phyloP scores from a whole-genome alignment of 2,113 vertebrate genomes.

The Ptilorrhoa leucosticta region DNA sequence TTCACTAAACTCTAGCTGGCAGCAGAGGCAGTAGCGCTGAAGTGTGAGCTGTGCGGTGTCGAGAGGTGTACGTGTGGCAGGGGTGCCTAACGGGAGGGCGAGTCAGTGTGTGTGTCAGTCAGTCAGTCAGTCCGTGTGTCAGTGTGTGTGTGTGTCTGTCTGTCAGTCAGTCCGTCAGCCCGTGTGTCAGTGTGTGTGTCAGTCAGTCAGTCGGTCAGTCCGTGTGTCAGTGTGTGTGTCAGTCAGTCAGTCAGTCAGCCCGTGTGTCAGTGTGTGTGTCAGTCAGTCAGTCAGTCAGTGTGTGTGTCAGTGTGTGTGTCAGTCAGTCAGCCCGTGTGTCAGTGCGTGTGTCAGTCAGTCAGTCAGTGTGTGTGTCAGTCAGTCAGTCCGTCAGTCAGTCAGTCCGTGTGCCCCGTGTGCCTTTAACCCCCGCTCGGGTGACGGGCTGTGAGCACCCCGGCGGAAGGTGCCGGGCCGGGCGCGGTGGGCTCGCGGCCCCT shows the following conservation, averaged over 20 bases:
- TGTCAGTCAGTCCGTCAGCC: background rate
- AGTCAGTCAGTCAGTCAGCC: background rate
- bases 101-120: background rate
- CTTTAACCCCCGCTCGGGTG: rapidly evolving
- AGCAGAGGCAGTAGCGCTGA: rapidly evolving
- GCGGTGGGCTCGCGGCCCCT: background rate
- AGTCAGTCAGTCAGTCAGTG: background rate
- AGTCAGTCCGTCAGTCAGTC: background rate
- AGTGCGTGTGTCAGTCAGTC: background rate
- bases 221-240: background rate
- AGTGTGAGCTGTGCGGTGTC: rapidly evolving
- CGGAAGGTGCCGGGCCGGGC: background rate
- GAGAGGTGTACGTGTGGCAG: background rate
- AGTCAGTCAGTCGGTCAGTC: background rate
- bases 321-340: background rate
- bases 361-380: background rate
- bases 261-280: background rate
- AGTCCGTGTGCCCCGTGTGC: background rate
- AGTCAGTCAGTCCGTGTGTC: background rate
- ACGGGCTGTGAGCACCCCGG: rapidly evolving
- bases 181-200: background rate
- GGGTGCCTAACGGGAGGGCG: no score
- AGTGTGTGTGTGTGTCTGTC: background rate
- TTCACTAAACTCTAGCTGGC: background rate
- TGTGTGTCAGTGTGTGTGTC: background rate